A percentile compares a stretch with the other conserved stretches of the same genome.
Evolutionary conservation across 2,797 vertebrate genomes (phyloP).

Genomic region (Cryptoprocta ferox): DNA sequence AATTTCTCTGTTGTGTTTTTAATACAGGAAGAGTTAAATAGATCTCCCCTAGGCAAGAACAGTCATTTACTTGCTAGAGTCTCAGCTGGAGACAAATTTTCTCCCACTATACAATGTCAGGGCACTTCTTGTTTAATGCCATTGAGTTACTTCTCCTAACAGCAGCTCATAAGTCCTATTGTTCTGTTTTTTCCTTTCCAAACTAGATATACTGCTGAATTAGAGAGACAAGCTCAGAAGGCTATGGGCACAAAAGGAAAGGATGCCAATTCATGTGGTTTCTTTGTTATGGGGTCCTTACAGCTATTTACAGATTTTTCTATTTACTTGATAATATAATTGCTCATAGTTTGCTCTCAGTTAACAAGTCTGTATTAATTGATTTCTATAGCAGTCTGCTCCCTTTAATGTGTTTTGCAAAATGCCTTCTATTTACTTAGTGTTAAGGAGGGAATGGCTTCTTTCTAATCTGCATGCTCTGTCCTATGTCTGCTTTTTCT

Average conservation of each 20-base stretch:
- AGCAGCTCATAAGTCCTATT: background rate
- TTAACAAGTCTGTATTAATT: slow-evolving; percentile 51
- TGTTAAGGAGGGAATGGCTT: background rate
- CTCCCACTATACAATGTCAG: background rate
- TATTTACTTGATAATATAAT: slow-evolving; percentile 59
- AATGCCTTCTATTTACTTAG: slow-evolving; percentile 51
- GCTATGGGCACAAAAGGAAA: background rate
- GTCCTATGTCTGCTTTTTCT: slow-evolving; percentile 34
- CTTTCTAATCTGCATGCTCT: slow-evolving; percentile 18
- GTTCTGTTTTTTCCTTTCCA: slow-evolving; percentile 10
- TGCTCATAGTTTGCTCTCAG: slow-evolving; percentile 35
- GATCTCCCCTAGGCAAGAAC: background rate
- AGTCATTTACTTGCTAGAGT: background rate
- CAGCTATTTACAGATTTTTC: slow-evolving; percentile 13
- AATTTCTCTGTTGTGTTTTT: background rate
- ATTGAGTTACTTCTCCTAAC: slow-evolving; percentile 15
- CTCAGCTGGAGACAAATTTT: slow-evolving; percentile 15
- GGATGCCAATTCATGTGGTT: background rate
- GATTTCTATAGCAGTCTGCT: background rate
- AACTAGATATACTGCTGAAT: background rate
- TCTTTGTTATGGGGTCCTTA: background rate
- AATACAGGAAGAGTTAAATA: background rate
- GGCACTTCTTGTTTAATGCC: background rate
- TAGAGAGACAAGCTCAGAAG: background rate
- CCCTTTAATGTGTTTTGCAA: slow-evolving; percentile 12